phyloP scores from a whole-genome alignment of 2,888 invertebrate species.

The Dynastes grantii region DNA sequence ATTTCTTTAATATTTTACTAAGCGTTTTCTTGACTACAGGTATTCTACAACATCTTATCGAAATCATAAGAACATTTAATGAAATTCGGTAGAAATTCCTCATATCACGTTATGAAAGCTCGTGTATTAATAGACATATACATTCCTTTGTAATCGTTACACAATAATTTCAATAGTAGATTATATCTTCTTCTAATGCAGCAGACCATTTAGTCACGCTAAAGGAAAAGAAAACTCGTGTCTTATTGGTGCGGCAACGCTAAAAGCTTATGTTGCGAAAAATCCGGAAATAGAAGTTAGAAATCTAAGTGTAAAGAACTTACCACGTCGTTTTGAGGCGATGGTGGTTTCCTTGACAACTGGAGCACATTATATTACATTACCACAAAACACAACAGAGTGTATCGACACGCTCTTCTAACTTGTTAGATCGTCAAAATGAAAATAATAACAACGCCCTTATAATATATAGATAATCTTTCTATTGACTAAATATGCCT shows the following conservation, averaged over 20 bases:
- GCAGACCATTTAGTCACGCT: neutral
- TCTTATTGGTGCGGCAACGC: conserved; percentile 1
- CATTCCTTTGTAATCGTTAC: neutral
- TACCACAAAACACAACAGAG: conserved; percentile 50
- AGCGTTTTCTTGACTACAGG: no score
- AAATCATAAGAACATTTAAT: no score
- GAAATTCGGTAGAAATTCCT: no score
- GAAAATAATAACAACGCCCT: neutral
- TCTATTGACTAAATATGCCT: neutral
- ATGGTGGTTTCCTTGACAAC: conserved; percentile 65
- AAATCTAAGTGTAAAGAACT: conserved; percentile 48
- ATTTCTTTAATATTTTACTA: no score
- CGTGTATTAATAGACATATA: no score
- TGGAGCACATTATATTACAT: conserved; percentile 64
- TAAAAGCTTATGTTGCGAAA: conserved; percentile 44
- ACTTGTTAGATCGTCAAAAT: conserved; percentile 45
- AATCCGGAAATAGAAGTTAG: conserved; percentile 37
- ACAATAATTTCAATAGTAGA: conserved; percentile 2
- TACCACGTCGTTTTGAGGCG: conserved; percentile 63
- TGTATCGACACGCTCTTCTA: conserved; percentile 52
- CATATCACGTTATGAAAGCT: no score
- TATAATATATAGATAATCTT: no score
- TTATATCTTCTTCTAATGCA: neutral
- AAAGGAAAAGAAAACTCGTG: conserved; percentile 4
- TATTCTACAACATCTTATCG: no score